Percentiles rank a stretch among this genome's conserved stretches.
These are phyloP conservation scores for Rhagoletis pomonella DNA, from an alignment of 1,140 invertebrate species.

Conservation along the genomic window DNA sequence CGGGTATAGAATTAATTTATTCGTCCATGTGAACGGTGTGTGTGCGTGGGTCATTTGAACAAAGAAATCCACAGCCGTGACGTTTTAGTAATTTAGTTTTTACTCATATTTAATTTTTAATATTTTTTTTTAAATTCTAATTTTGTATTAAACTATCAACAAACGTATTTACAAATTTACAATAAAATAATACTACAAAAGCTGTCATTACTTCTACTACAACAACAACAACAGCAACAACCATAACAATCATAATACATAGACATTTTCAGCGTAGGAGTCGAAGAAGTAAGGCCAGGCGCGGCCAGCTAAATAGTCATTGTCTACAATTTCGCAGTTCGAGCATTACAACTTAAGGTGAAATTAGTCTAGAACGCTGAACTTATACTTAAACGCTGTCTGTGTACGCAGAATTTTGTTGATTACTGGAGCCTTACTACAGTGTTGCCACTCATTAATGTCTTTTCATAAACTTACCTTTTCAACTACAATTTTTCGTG, in stretches of 20 bases:
- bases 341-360: not conserved
- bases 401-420: no score
- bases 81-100: conserved; percentile 47
- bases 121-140: not conserved
- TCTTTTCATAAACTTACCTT: no score
- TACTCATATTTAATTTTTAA: conserved; percentile 4
- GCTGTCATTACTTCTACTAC: not conserved
- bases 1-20: not conserved
- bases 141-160: conserved; percentile 6
- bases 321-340: not conserved
- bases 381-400: no score
- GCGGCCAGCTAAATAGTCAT: not conserved
- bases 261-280: conserved; percentile 27
- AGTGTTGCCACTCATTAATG: no score
- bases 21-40: not conserved
- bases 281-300: conserved; percentile 41
- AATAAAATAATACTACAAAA: not conserved
- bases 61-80: not conserved
- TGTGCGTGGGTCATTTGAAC: conserved; percentile 15
- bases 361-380: no score
- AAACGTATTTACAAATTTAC: not conserved
- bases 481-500: no score
- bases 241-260: not conserved
- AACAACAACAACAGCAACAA: not conserved
- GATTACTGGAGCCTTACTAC: no score